phyloP scores from a whole-genome alignment of 2,113 vertebrate genomes.

The Dascyllus trimaculatus region DNA sequence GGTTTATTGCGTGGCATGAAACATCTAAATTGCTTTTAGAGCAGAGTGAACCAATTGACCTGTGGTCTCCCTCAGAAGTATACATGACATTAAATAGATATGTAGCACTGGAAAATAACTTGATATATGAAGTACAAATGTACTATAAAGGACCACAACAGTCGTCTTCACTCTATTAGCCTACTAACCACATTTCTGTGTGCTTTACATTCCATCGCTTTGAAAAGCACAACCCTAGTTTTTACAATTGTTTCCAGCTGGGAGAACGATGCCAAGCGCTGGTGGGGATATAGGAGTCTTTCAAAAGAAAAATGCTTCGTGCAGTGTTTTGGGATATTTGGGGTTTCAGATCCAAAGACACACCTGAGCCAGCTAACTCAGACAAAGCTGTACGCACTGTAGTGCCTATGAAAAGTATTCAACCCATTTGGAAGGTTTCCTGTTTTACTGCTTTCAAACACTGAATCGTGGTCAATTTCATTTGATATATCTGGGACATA shows the following conservation, averaged over 20 bases:
- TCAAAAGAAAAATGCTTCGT: not conserved
- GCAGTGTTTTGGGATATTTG: not conserved
- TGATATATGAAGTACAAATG: not conserved
- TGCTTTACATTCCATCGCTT: not conserved
- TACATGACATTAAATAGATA: conserved; percentile 27
- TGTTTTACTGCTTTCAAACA: no score
- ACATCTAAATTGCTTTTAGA: conserved; percentile 62
- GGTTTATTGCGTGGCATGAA: conserved; percentile 60
- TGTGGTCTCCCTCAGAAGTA: conserved; percentile 22
- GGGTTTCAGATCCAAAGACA: not conserved
- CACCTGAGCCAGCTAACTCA: not conserved
- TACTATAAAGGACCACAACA: not conserved
- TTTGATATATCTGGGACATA: no score
- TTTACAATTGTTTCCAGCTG: no score
- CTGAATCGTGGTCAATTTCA: no score
- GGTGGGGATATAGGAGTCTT: not conserved
- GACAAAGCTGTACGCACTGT: not conserved
- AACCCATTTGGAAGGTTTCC: no score
- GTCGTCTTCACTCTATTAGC: not conserved
- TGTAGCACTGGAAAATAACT: not conserved
- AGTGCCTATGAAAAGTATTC: no score
- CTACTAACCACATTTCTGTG: not conserved
- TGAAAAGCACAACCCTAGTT: not conserved
- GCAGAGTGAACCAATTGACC: conserved; percentile 50
- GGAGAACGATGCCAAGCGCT: no score